These are phyloP conservation scores for Hoplodrina blanda DNA, from an alignment of 2,888 invertebrate species.

Conservation along the genomic window DNA sequence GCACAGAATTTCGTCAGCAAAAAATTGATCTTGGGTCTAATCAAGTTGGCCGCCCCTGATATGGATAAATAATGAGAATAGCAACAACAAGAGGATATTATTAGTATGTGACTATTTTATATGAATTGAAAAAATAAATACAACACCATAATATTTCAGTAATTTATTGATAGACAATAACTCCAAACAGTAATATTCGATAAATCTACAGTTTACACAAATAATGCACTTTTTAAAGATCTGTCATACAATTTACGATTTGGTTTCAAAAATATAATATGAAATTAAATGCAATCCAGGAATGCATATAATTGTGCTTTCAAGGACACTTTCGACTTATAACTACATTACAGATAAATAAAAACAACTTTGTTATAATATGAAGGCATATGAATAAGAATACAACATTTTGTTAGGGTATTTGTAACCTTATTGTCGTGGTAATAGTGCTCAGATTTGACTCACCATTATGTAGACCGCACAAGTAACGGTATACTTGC, in stretches of 20 bases:
- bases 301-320: conserved; percentile 56
- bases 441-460: neutral
- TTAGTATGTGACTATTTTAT: too few relatives aligned
- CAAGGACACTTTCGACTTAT: conserved; percentile 57
- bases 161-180: conserved; percentile 49
- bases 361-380: conserved; percentile 37
- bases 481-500: neutral
- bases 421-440: conserved; percentile 1
- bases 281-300: conserved; percentile 59
- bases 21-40: too few relatives aligned
- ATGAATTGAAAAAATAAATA: too few relatives aligned
- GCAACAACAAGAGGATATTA: too few relatives aligned
- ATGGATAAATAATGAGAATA: too few relatives aligned
- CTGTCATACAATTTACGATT: conserved; percentile 27
- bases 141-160: conserved; percentile 10
- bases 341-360: conserved; percentile 46
- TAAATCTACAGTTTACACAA: conserved; percentile 41
- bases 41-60: too few relatives aligned
- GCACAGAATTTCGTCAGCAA: too few relatives aligned
- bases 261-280: conserved; percentile 39
- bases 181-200: conserved; percentile 52
- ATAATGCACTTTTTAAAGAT: conserved; percentile 38
- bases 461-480: neutral
- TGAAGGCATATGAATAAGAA: conserved; percentile 7
- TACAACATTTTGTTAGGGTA: conserved; percentile 2